Percentiles rank a stretch among this genome's conserved stretches.
These are phyloP conservation scores for Origma solitaria DNA, from an alignment of 2,113 vertebrate species.

Conservation along the genomic window DNA sequence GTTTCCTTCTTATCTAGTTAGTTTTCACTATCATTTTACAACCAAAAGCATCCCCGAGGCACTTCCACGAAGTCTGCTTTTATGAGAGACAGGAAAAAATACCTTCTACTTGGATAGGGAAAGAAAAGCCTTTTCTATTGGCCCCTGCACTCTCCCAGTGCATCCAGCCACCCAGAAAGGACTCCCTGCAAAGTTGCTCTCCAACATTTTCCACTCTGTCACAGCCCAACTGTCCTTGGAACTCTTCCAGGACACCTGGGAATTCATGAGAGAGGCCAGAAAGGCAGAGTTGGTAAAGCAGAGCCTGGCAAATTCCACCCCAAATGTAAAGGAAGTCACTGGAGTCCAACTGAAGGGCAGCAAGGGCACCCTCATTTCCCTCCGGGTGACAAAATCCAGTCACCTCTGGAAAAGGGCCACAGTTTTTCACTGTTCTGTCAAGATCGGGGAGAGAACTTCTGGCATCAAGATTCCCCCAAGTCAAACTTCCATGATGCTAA, in stretches of 20 bases:
- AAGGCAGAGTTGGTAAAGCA: background rate
- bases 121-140: background rate
- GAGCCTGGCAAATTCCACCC: background rate
- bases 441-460: background rate
- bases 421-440: background rate
- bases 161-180: background rate
- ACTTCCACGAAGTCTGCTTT: background rate
- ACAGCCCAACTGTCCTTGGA: background rate
- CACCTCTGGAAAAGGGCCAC: background rate
- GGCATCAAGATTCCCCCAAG: background rate
- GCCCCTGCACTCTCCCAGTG: background rate
- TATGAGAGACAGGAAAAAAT: background rate
- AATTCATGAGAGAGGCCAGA: fast-evolving
- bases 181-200: background rate
- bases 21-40: background rate
- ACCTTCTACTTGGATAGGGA: background rate
- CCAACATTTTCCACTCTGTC: background rate
- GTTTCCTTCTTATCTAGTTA: background rate
- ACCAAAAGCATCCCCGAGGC: background rate
- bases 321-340: background rate
- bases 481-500: background rate
- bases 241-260: background rate
- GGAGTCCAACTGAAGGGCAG: fast-evolving
- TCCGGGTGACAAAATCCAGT: background rate
- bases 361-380: background rate